Base-by-base conservation (phyloP, 1,140 invertebrate genomes). In the Drosophila erecta region DNA sequence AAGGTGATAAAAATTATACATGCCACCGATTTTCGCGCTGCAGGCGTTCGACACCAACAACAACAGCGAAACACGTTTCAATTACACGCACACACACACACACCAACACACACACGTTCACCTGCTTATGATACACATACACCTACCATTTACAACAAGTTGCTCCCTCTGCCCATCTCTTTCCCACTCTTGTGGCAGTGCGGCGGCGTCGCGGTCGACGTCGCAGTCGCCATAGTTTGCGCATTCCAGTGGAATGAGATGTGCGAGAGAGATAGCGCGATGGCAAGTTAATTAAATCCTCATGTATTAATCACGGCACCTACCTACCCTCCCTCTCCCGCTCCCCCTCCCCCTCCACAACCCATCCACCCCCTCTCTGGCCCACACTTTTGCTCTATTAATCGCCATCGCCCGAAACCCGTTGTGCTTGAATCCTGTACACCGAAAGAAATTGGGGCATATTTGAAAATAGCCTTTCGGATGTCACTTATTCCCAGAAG, bases 1-100 rank as follows among this genome's bases (percentile, higher is more conserved):
- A 90, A 90, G 87, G 87, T 90, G 87, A 90, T 90, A 90, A 90
- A 90, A 90, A 86, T 90, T 90, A 90, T 90, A 90, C 87, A 90
- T 89, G 87, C 87, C 87, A 90, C 87, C 87, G 87, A 86, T 90
- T 90, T 90, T 90, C 87, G 83, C 87, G 87, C 87, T 90, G 79
- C 87, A 87, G 89, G 87, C 87, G 76, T 75, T 83, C 79, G 67
- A 66, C 76, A 64, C 67, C 58, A 60, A 43, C 41, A 76, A 35
- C 62, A 65, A 64, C 62, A 79, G 46, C 60, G 51, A 79, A 87
- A 89, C 84, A 89, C 76, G 84, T 89, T 87, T 89, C 84, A 87
- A 87, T 89, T 87, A 87, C 76, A 89, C 53, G 44, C 57, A 86
- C 62, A 69, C 73, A 76, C 47, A 70, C 67, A 69, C 30, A 17